Conservation (phyloP, 2,113 vertebrate species). For the cattle (Bos taurus) region DNA sequence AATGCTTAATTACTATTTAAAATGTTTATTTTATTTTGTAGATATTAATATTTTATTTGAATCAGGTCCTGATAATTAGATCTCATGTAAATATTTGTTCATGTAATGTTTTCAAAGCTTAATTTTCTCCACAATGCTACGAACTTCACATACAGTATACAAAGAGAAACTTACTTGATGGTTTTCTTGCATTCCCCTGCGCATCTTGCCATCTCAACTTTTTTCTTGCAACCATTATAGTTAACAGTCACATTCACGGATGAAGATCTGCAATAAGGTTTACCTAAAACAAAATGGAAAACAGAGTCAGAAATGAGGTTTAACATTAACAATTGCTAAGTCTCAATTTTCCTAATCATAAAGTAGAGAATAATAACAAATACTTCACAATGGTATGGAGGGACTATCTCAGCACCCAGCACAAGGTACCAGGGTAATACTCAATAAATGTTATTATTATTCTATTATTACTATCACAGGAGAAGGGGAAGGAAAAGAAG, state of each 20-base stretch:
- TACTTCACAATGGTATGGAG: background rate
- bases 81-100: background rate
- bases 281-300: conserved; percentile 39
- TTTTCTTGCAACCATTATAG: conserved; percentile 47
- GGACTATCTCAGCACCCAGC: background rate
- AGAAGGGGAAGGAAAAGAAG: background rate
- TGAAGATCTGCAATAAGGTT: conserved; percentile 9
- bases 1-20: background rate
- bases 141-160: background rate
- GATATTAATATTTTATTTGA: background rate
- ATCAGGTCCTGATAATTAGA: background rate
- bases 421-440: background rate
- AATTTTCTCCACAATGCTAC: background rate
- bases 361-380: background rate
- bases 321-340: background rate
- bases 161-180: conserved; percentile 29
- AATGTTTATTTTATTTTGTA: background rate
- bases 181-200: conserved; percentile 46
- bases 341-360: background rate
- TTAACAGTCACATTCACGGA: conserved; percentile 25
- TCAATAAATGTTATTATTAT: background rate
- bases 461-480: background rate
- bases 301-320: background rate
- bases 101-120: background rate
- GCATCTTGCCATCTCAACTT: conserved; percentile 56